Conservation (phyloP, 2,113 vertebrate species). For the Chunga burmeisteri region DNA sequence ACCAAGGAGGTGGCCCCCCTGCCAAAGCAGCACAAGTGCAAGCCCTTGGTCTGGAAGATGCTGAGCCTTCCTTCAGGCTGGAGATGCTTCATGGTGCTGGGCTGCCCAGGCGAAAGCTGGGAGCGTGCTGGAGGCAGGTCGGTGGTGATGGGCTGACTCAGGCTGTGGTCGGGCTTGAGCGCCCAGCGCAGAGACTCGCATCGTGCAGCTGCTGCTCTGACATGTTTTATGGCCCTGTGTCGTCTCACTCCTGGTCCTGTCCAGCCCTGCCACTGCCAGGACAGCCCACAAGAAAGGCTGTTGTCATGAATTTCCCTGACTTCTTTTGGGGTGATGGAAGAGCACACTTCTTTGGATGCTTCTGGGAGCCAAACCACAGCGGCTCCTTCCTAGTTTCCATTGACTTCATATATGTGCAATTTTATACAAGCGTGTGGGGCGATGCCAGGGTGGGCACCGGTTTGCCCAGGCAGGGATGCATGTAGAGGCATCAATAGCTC, state of each 20-base stretch:
- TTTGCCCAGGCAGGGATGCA: not conserved
- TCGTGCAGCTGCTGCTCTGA: conserved; percentile 10
- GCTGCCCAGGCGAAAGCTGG: not conserved
- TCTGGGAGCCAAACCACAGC: conserved; percentile 32
- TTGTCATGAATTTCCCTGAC: conserved; percentile 1
- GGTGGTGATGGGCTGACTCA: not conserved
- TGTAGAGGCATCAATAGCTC: not conserved
- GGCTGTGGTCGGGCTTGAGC: not conserved
- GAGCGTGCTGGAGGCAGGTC: not conserved
- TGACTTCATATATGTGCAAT: not conserved
- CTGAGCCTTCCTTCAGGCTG: not conserved
- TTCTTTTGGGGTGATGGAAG: not conserved
- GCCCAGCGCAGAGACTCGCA: not conserved
- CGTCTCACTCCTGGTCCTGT: not conserved
- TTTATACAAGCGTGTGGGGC: fast-evolving
- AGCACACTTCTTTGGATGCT: not conserved
- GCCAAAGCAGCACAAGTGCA: not conserved
- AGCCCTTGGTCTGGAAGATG: not conserved
- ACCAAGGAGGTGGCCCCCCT: not conserved
- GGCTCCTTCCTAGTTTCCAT: conserved; percentile 35
- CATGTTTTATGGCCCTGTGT: conserved; percentile 22
- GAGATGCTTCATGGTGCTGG: not conserved
- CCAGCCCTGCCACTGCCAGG: not conserved
- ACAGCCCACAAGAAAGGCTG: conserved; percentile 45
- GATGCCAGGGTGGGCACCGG: not conserved